Evolutionary conservation across 2,888 invertebrate genomes (phyloP), one percentile per base, ranked within the genome.

Genomic region (Lymantria monacha): DNA sequence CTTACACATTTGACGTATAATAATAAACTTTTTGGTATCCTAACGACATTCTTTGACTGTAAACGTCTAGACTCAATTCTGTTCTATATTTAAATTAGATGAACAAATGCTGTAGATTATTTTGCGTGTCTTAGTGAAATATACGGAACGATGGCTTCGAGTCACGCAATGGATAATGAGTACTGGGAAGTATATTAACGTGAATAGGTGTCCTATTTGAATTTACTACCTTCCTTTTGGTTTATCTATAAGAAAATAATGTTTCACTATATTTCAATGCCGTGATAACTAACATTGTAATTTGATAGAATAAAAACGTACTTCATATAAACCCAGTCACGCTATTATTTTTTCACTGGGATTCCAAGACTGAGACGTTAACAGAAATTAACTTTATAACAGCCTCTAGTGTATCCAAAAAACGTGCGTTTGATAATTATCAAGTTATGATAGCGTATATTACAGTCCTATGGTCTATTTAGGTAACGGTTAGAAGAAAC

Each of bases 131-230:
- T 10, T 8, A 33, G 33, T 33, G 33, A 33, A 33, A 7, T 41
- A 46, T 10, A 33, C 33, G 10, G 10, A 33, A 33, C 9, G 2
- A 42, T 46, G 9, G 10, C 9, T 30, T 30, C 10, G 1, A 13
- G 44, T 9, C 33, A 44, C 31, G 33, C 33, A 44, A 33, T 44
- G 33, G 31, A 31, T 14, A 30, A 13, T 33, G 13, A 37, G 46
- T 11, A 22, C 22, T 22, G 22, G 22, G 22, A 5, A 5, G 11
- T 14, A 41, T 42, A 51, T 43, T 43, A 15, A 48, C 44, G 15
- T 49, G 50, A 58, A 62, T 53, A 55, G 51, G 61, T 43, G 36
- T 9, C 44, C 33, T 46, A 53, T 56, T 63, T 62, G 58, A 69
- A 58, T 47, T 59, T 33, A 33, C 33, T 33, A 8, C 10, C 9